These are phyloP conservation scores for Muntiacus reevesi DNA, from an alignment of 2,113 vertebrate species.

Conservation along the genomic window DNA sequence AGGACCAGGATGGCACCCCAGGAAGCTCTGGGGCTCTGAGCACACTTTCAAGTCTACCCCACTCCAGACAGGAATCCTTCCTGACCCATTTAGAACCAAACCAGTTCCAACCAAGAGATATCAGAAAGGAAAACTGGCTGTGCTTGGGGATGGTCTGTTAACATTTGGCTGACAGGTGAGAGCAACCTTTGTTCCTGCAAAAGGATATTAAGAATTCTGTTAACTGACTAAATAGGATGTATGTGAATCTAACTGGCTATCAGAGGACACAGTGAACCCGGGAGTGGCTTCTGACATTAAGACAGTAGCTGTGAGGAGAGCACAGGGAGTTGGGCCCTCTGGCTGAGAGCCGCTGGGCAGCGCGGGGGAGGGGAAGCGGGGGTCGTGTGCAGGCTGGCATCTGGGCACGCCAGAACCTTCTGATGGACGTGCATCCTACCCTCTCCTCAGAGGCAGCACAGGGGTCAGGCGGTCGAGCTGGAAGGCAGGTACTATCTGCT, in stretches of 20 bases:
- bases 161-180: neutral
- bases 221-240: neutral
- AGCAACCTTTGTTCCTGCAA: constrained; percentile 34
- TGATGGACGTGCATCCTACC: neutral
- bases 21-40: neutral
- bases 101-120: neutral
- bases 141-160: neutral
- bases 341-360: neutral
- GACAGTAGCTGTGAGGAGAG: neutral
- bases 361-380: neutral
- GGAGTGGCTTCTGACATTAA: neutral
- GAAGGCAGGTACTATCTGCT: neutral
- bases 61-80: neutral
- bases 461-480: neutral
- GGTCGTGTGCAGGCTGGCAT: neutral
- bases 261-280: neutral
- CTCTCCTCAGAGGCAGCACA: neutral
- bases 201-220: constrained; percentile 30
- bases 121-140: neutral
- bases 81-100: neutral
- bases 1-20: neutral
- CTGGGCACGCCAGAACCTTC: neutral
- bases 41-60: neutral
- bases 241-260: neutral
- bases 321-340: neutral